Evolutionary conservation across 2,797 vertebrate genomes (phyloP).

Genomic region (Cephalopachus bancanus): DNA sequence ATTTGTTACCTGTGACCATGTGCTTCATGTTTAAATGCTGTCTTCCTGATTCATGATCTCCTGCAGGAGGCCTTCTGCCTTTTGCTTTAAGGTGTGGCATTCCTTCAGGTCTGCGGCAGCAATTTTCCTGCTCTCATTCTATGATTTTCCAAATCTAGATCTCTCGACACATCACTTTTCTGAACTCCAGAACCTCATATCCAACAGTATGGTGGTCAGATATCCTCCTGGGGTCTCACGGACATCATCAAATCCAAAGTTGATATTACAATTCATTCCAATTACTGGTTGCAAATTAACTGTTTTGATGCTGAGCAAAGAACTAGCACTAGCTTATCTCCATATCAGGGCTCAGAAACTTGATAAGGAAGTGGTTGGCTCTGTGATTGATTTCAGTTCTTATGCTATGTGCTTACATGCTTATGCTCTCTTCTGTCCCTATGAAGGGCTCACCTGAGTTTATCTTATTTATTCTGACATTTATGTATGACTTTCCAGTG

Average conservation of each 20-base stretch:
- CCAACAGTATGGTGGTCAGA: not conserved
- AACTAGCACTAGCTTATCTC: not conserved
- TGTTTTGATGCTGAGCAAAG: not conserved
- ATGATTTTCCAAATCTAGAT: not conserved
- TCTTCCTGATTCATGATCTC: not conserved
- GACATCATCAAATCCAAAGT: not conserved
- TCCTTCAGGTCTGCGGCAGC: not conserved
- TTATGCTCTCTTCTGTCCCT: not conserved
- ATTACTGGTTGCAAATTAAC: not conserved
- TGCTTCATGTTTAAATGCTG: not conserved
- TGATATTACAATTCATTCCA: not conserved
- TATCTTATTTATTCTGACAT: slow-evolving; percentile 5
- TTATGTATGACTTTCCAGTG: not conserved
- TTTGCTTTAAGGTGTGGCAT: not conserved
- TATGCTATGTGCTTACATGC: not conserved
- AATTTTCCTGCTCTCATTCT: not conserved
- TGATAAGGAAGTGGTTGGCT: not conserved
- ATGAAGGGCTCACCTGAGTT: not conserved
- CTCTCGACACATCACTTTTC: not conserved
- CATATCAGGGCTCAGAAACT: not conserved
- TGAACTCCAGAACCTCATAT: not conserved
- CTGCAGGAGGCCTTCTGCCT: not conserved
- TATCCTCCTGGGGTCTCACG: not conserved
- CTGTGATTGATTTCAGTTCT: not conserved
- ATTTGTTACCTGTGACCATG: not conserved